These are phyloP conservation scores for Silvanus unidentatus DNA, from an alignment of 2,888 invertebrate species.

Conservation along the genomic window DNA sequence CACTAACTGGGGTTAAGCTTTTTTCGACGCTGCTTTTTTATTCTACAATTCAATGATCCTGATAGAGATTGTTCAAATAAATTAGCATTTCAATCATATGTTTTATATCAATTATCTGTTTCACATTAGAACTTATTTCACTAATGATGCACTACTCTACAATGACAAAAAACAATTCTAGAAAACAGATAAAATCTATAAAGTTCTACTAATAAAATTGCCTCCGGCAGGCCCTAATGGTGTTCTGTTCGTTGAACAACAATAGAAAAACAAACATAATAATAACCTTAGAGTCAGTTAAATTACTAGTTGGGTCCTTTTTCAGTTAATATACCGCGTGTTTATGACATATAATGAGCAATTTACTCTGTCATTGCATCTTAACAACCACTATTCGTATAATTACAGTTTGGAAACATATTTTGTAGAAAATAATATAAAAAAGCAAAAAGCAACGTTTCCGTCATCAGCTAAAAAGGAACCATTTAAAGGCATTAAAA, in stretches of 20 bases:
- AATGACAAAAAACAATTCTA: not conserved
- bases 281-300: constrained; percentile 4
- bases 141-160: not conserved
- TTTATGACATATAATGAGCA: constrained; percentile 11
- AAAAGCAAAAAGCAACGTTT: not conserved
- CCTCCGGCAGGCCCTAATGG: constrained; percentile 5
- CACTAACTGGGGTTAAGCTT: no score
- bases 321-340: constrained; percentile 7
- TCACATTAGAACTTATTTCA: not conserved
- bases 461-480: constrained; percentile 2
- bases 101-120: not conserved
- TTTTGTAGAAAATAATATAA: constrained; percentile 3
- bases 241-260: constrained; percentile 8
- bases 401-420: constrained; percentile 7
- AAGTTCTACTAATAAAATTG: constrained; percentile 4
- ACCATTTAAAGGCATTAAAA: no score
- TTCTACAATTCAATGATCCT: no score
- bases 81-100: no score
- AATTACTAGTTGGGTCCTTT: constrained; percentile 10
- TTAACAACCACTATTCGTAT: constrained; percentile 8
- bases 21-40: no score
- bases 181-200: constrained; percentile 4
- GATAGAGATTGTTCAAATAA: no score
- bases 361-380: constrained; percentile 11
- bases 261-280: constrained; percentile 12